Conservation (phyloP, 2,797 vertebrate species). For the Macropus fuliginosus region DNA sequence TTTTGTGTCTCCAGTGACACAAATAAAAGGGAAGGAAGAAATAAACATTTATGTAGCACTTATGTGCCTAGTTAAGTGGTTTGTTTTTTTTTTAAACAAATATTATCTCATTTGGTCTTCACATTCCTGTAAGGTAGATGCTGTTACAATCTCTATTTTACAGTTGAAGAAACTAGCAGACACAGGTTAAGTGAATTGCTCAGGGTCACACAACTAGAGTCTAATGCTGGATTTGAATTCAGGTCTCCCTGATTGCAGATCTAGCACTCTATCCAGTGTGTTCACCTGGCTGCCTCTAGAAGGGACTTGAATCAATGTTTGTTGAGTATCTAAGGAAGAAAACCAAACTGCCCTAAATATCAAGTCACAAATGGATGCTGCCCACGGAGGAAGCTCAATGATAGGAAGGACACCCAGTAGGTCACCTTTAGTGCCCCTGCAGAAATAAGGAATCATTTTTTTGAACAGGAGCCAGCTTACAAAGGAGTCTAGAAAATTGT, state of each 20-base stretch:
- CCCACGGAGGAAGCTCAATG: not conserved
- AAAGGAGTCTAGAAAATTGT: not conserved
- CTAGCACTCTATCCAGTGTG: not conserved
- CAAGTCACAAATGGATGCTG: not conserved
- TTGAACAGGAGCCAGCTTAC: not conserved
- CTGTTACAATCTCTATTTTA: not conserved
- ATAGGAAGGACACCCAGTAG: not conserved
- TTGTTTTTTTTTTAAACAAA: not conserved
- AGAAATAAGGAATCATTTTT: not conserved
- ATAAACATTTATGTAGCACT: not conserved
- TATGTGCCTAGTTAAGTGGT: not conserved
- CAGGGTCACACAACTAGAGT: not conserved
- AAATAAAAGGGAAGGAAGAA: not conserved
- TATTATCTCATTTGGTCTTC: not conserved
- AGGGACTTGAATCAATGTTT: not conserved
- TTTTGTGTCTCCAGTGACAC: not conserved
- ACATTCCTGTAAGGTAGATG: not conserved
- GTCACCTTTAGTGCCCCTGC: not conserved
- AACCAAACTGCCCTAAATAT: not conserved
- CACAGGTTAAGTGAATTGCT: not conserved
- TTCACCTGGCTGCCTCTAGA: not conserved
- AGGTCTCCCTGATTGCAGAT: not conserved
- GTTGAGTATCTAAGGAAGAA: not conserved
- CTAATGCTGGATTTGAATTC: not conserved
- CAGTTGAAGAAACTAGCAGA: not conserved